These are phyloP conservation scores for Abscondita cerata DNA, from an alignment of 2,888 invertebrate species.

Conservation along the genomic window DNA sequence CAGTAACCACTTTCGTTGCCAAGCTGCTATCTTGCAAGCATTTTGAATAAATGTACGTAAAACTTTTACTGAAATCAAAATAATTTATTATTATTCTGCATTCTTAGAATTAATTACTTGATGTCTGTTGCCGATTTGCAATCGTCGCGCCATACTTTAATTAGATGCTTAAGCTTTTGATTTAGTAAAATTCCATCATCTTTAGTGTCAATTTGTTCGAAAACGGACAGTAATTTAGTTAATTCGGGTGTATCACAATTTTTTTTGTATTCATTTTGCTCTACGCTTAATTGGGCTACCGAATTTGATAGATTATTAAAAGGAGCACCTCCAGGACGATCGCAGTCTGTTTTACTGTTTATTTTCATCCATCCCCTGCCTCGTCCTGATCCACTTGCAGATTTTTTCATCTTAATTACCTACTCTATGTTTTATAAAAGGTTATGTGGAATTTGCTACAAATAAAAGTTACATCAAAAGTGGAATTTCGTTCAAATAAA, in stretches of 20 bases:
- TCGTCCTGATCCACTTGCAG: conserved; percentile 46
- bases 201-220: conserved; percentile 49
- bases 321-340: conserved; percentile 38
- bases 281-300: background rate
- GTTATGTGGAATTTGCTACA: too few relatives aligned
- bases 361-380: conserved; percentile 51
- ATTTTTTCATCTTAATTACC: conserved; percentile 33
- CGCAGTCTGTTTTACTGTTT: conserved; percentile 34
- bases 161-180: conserved; percentile 52
- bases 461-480: too few relatives aligned
- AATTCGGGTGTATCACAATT: conserved; percentile 23
- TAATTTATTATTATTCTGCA: conserved; percentile 4
- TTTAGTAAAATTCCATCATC: conserved; percentile 57
- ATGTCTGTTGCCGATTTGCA: conserved; percentile 50
- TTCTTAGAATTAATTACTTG: conserved; percentile 43
- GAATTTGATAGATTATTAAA: conserved; percentile 12
- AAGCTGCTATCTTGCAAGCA: conserved; percentile 50
- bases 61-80: conserved; percentile 48
- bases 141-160: conserved; percentile 48
- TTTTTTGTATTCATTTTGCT: background rate
- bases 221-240: conserved; percentile 45
- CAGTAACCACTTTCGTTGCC: conserved; percentile 50
- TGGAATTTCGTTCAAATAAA: too few relatives aligned
- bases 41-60: conserved; percentile 49
- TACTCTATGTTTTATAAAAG: background rate